Conservation (phyloP, 2,797 vertebrate genomes). For the Carduelis carduelis region DNA sequence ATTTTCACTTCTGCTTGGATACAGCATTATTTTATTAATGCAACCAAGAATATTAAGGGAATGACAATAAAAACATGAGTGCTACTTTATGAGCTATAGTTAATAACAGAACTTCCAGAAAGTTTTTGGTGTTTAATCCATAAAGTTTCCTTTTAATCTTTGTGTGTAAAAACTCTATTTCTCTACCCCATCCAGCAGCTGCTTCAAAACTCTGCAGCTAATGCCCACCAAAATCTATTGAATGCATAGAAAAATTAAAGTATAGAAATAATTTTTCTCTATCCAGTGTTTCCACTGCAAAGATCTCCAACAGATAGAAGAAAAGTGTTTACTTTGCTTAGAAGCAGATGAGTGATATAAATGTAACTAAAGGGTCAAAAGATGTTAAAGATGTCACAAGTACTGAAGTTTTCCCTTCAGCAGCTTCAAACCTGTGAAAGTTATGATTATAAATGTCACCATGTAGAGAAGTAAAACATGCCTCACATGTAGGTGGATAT, state of each 20-base stretch:
- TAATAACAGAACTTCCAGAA: neutral
- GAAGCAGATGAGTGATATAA: neutral
- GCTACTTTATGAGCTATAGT: neutral
- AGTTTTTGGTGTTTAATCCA: neutral
- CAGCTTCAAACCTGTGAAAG: constrained; percentile 4
- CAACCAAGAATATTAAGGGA: neutral
- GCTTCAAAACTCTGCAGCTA: neutral
- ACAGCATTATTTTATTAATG: neutral
- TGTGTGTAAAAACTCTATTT: neutral
- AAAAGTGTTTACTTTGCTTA: neutral
- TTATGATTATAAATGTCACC: constrained; percentile 4
- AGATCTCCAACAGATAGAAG: neutral
- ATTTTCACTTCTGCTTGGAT: neutral
- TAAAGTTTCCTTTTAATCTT: neutral
- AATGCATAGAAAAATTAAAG: neutral
- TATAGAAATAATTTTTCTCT: neutral
- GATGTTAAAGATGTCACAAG: neutral
- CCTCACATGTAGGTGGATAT: neutral
- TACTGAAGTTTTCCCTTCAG: neutral
- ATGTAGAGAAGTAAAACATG: neutral
- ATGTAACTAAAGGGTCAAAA: constrained; percentile 33
- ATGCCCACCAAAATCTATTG: neutral
- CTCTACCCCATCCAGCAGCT: neutral
- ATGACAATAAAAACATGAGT: neutral
- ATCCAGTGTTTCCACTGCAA: neutral